Conservation (phyloP, 2,113 vertebrate genomes). For the Ranitomeya imitator region DNA sequence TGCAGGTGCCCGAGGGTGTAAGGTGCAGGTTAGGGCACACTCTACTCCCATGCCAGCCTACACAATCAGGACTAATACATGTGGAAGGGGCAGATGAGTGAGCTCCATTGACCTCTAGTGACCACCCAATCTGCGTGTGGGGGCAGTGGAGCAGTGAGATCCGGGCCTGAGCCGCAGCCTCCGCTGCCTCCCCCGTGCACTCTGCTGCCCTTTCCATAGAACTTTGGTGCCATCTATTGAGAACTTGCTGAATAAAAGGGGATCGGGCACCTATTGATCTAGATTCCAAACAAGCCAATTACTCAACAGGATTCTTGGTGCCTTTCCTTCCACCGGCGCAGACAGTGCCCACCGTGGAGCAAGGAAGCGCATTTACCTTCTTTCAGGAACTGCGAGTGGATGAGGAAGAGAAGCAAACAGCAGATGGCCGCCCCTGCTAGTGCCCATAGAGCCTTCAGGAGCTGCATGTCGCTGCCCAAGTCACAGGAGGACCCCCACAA, state of each 20-base stretch:
- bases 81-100: not conserved
- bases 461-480: conserved; percentile 91
- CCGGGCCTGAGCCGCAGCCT: not conserved
- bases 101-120: conserved; percentile 22
- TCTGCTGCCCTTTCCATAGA: conserved; percentile 80
- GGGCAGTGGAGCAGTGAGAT: not conserved
- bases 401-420: conserved; percentile 91
- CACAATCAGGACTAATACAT: not conserved
- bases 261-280: conserved; percentile 67
- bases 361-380: conserved; percentile 85
- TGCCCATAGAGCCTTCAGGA: conserved; percentile 94
- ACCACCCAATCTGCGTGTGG: conserved; percentile 39
- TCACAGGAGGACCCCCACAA: conserved; percentile 77
- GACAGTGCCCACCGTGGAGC: not conserved
- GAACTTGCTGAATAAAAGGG: conserved; percentile 69
- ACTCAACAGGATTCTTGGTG: conserved; percentile 63
- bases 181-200: conserved; percentile 53
- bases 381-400: conserved; percentile 93
- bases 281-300: conserved; percentile 66
- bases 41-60: not conserved
- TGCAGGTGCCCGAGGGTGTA: not conserved
- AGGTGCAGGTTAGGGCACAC: not conserved
- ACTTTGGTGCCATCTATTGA: conserved; percentile 99
- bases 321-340: too few species aligned
- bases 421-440: conserved; percentile 94